Evolutionary conservation across 2,113 vertebrate genomes (phyloP), one percentile per base, ranked within the genome.

Genomic region (Melanostigma gelatinosum): DNA sequence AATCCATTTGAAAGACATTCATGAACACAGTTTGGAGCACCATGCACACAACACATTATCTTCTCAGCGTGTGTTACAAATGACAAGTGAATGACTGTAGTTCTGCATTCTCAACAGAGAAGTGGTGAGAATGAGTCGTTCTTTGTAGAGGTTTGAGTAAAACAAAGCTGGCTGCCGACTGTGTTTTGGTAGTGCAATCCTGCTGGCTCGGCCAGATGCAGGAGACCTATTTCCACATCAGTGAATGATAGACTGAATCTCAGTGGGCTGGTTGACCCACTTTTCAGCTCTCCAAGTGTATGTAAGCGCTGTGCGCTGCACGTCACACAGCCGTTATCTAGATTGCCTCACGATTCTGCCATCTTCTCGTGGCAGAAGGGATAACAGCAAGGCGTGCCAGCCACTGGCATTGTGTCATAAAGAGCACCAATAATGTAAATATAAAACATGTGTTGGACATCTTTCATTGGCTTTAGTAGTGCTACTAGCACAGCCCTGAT

Each of bases 231-330:
- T 92, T 93, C 88, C 88, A 91, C 90, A 89, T 91, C 82, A 86
- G 79, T 87, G 90, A 90, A 85, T 84, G 72, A 88, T 85, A 93
- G 64, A 75, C 92, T 86, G 82, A 90, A 73, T 93, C 93, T 91
- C 90, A 87, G 88, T 82, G 78, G 93, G 91, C 87, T 86, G 71
- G 16, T 44, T 89, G 93, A 93, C 91, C 93, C 90, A 93, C 83
- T 93, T 93, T 92, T 76, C 84, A 80, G 79, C 58, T 72, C 72
- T 87, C 81, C 72, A 79, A 90, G 83, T 88, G 70, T 62, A 34
- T 87, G 84, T 72, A 75, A 85, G 79, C 69, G 22, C 72, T 60
- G 79, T 74, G 58, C 46, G 38, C 69, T 79, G 81, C 57, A 80
- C 80, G 78, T 79, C 82, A 80, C 73, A 86, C 68, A 82, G 63